A percentile compares a stretch with the other conserved stretches of the same genome.
Evolutionary conservation across 2,797 vertebrate genomes (phyloP).

Genomic region (Leptoclinus maculatus): DNA sequence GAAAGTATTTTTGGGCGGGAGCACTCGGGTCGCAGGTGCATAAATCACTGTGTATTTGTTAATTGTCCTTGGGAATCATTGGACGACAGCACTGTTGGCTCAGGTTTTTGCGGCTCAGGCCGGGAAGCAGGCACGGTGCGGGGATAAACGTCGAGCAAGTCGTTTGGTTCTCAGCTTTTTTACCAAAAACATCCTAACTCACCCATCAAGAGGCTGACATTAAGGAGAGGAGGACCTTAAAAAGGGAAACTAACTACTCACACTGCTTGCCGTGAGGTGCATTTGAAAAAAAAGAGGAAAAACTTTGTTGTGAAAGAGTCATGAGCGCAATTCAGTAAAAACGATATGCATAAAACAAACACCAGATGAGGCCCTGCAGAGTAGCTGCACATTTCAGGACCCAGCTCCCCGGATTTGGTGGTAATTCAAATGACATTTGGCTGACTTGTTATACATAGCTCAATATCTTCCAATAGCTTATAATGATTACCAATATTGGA

Average conservation of each 20-base stretch:
- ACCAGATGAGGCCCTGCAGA: constrained; percentile 60
- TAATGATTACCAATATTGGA: constrained; percentile 79
- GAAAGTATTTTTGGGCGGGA: constrained; percentile 64
- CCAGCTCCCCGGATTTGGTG: constrained; percentile 43
- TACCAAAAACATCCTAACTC: not conserved
- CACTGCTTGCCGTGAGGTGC: not conserved
- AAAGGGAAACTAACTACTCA: not conserved
- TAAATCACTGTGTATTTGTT: constrained; percentile 68
- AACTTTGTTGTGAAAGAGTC: constrained; percentile 16
- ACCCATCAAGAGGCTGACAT: constrained; percentile 1
- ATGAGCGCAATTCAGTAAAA: constrained; percentile 35
- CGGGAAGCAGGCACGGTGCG: not conserved
- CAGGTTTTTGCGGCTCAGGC: constrained; percentile 7
- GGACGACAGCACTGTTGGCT: constrained; percentile 46
- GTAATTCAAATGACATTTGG: constrained; percentile 70
- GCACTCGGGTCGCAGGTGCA: constrained; percentile 49
- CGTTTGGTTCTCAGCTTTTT: not conserved
- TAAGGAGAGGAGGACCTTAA: not conserved
- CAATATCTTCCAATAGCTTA: constrained; percentile 77
- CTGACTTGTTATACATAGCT: constrained; percentile 71
- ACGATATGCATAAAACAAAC: constrained; percentile 62
- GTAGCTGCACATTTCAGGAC: constrained; percentile 48
- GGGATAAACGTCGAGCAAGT: not conserved
- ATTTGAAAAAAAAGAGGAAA: constrained; percentile 2
- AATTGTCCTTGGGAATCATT: constrained; percentile 63